Evolutionary conservation across 2,797 vertebrate species (phyloP), one percentile per base, ranked within the genome.

Genomic region (Myotis pilosus): DNA sequence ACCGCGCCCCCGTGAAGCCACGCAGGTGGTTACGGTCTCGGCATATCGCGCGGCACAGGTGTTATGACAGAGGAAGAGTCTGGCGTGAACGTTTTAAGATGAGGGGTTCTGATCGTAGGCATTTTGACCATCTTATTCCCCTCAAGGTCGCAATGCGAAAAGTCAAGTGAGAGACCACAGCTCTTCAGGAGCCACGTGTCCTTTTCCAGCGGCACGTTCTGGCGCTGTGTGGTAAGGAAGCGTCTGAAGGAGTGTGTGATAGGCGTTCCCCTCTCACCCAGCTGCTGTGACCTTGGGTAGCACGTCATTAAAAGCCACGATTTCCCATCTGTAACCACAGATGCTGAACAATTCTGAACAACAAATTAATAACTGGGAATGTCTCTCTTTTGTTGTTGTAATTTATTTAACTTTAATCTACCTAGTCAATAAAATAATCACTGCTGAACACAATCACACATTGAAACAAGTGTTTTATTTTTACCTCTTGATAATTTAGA

Each of bases 401-500:
- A 87, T 95, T 96, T 89, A 87, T 90, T 90, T 92, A 76, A 87
- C 49, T 75, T 75, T 79, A 72, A 79, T 55, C 69, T 62, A 91
- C 81, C 87, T 92, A 53, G 30, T 92, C 88, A 85, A 92, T 97
- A 96, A 96, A 96, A 81, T 72, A 89, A 72, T 94, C n/a, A 74
- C 47, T 89, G 69, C 91, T 92, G n/a, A 82, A 22, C 15, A 87
- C 62, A 84, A 78, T 60, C 83, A 76, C 51, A n/a, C 57, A 20
- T 69, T 79, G 49, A 94, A 87, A 93, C 25, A 92, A 75, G 53
- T 84, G 38, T 55, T 83, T 82, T 91, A 57, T 89, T 82, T 91
- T 94, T 89, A n/a, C 30, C 47, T 71, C 69, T 60, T 85, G 12
- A 36, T 62, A 44, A 80, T n/a, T 76, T 62, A 76, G n/a, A 76